Base-by-base conservation (phyloP, 2,113 vertebrate genomes). In the Indicator indicator region DNA sequence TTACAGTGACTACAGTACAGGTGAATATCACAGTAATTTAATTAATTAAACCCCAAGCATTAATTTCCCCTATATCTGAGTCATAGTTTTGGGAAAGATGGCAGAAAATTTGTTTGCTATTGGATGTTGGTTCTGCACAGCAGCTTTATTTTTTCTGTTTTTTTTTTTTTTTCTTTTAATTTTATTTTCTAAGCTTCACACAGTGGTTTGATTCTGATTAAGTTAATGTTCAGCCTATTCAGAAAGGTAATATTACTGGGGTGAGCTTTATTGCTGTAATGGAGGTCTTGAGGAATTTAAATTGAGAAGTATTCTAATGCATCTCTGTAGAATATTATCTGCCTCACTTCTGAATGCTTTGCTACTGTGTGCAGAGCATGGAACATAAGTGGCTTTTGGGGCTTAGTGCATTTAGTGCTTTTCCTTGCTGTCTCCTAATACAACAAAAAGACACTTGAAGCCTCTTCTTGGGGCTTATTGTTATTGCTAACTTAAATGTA, bases 211-310 rank as follows among this genome's bases (percentile, higher is more conserved):
- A 74, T 95, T 94, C 94, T 88, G 95, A 95, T 95, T 96, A 95
- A 93, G 88, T 96, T 97, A 95, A 96, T 96, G 76, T 81, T 97
- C 80, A 96, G 46, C 67, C 70, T 94, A 90, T 92, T 96, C 96
- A 97, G 86, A 92, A 82, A 93, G 90, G 93, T 95, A 79, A 95
- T 93, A 96, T 97, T 95, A 97, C 88, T 82, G 63, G 63, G 80
- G 76, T 97, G 77, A 95, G 73, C 58, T 92, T 95, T 95, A 93
- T 92, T 96, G 80, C 90, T 79, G 70, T 90, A 94, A 92, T 86
- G 86, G 90, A 96, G 73, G 62, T 92, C 94, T 97, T 95, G 95
- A 95, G 93, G 94, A 97, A 95, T 95, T 95, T 93, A 95, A 95
- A 95, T 95, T 95, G 94, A 90, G 90, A 93, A 95, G 55, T 69